These are phyloP conservation scores for Dynastes grantii DNA, from an alignment of 2,888 invertebrate species.

Conservation along the genomic window DNA sequence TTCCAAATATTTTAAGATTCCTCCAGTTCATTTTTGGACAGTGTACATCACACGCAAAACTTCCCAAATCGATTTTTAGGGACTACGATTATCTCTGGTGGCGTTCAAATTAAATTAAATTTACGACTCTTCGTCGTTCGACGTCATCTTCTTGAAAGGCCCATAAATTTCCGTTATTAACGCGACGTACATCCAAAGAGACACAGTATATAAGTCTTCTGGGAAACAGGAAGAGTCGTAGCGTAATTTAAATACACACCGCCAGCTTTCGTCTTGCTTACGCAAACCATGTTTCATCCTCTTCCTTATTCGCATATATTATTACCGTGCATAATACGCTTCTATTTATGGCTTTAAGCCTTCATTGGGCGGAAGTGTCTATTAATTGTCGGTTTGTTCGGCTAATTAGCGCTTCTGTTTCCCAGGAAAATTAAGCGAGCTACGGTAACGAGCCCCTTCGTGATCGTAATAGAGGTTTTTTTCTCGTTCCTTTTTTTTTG, in stretches of 20 bases:
- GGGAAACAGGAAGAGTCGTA: slow-evolving; percentile 32
- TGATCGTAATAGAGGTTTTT: not conserved
- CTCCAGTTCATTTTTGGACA: no score
- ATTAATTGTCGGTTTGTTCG: slow-evolving; percentile 41
- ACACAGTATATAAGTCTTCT: slow-evolving; percentile 30
- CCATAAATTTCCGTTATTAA: slow-evolving; percentile 36
- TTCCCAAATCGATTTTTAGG: slow-evolving; percentile 17
- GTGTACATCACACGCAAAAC: no score
- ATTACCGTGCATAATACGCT: slow-evolving; percentile 6
- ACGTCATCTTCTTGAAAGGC: slow-evolving; percentile 15
- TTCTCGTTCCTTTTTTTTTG: not conserved
- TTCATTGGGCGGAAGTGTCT: slow-evolving; percentile 25
- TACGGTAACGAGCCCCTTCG: slow-evolving; percentile 3
- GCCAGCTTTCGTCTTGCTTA: slow-evolving; percentile 20
- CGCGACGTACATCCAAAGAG: slow-evolving; percentile 13
- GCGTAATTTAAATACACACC: slow-evolving; percentile 41
- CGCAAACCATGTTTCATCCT: slow-evolving; percentile 1
- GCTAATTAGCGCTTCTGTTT: slow-evolving; percentile 45
- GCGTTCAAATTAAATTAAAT: slow-evolving; percentile 36
- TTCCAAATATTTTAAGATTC: no score
- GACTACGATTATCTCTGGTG: slow-evolving; percentile 1
- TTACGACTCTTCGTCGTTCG: slow-evolving; percentile 24
- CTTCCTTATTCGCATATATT: slow-evolving; percentile 33
- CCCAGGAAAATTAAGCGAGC: slow-evolving; percentile 35
- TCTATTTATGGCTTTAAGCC: slow-evolving; percentile 5